Evolutionary conservation across 2,113 vertebrate genomes (phyloP), one percentile per base, ranked within the genome.

Genomic region (Takifugu flavidus): DNA sequence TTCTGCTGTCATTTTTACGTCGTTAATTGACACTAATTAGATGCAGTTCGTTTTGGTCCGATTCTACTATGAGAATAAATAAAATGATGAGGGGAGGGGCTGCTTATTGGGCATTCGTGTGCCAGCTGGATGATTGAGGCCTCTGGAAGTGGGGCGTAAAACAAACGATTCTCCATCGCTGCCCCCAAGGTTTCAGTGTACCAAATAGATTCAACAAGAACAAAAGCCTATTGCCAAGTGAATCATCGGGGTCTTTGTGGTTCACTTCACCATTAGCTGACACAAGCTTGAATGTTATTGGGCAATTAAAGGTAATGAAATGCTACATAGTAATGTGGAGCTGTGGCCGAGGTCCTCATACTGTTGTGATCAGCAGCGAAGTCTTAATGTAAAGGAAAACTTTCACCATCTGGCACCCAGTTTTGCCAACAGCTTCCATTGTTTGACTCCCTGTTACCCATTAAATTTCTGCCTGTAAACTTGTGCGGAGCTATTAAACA

Each of bases 291-390:
- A 81, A 68, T 73, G 82, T 82, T 87, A 82, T 82, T 81, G 74
- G 78, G 57, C 70, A 87, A 81, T 88, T 88, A 86, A 77, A 80
- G 70, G 62, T 79, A 79, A 86, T 82, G 72, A 83, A 80, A 80
- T 62, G 76, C 74, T 68, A 42, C 54, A 11, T 50, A 72, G 80
- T 65, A 46, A 80, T 81, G 73, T 61, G 67, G 64, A 86, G 79
- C 70, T 34, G 49, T 52, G 44, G 53, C 58, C 27, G 49, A 65
- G 70, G 65, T 26, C 63, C 39, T 56, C 15, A 77, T 45, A 62
- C 62, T 78, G 58, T 66, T 84, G 51, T 59, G 46, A 80, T 75
- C 68, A 56, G 67, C 56, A 72, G 82, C 72, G 75, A 74, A 68
- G 75, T 75, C 68, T 81, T 67, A 69, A 76, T 64, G 62, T 56